Evolutionary conservation across 1,140 invertebrate species (phyloP).

Genomic region (Hesperophylax magnus): DNA sequence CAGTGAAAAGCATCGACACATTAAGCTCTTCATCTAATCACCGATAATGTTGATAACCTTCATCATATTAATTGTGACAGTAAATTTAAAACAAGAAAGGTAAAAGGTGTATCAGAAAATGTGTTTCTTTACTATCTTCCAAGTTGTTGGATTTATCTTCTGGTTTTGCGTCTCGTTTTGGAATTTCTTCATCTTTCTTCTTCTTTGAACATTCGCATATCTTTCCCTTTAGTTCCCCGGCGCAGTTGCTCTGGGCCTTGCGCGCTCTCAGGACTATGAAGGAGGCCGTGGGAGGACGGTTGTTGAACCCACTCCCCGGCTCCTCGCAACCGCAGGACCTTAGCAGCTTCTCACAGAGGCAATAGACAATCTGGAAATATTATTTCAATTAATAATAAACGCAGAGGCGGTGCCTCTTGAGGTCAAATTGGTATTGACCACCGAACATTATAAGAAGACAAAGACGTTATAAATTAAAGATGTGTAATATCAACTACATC

Average conservation of each 20-base stretch:
- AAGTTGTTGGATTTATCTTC: neutral
- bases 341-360: constrained; percentile 83
- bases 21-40: too few species aligned
- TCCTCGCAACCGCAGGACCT: constrained; percentile 76
- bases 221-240: neutral
- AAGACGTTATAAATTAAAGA: too few species aligned
- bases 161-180: neutral
- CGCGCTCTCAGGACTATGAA: constrained; percentile 12
- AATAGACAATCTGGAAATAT: constrained; percentile 78
- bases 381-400: too few species aligned
- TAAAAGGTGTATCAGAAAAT: too few species aligned
- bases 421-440: too few species aligned
- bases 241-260: constrained; percentile 3
- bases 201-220: constrained; percentile 4
- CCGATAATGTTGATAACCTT: too few species aligned
- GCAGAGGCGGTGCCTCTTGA: too few species aligned
- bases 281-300: neutral
- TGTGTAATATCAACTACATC: too few species aligned
- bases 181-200: neutral
- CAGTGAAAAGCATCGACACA: too few species aligned
- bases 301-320: constrained; percentile 54
- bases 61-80: too few species aligned
- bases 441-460: too few species aligned
- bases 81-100: too few species aligned
- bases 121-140: neutral